These are phyloP conservation scores for Zaprionus davidi DNA, from an alignment of 1,140 invertebrate species.

Conservation along the genomic window DNA sequence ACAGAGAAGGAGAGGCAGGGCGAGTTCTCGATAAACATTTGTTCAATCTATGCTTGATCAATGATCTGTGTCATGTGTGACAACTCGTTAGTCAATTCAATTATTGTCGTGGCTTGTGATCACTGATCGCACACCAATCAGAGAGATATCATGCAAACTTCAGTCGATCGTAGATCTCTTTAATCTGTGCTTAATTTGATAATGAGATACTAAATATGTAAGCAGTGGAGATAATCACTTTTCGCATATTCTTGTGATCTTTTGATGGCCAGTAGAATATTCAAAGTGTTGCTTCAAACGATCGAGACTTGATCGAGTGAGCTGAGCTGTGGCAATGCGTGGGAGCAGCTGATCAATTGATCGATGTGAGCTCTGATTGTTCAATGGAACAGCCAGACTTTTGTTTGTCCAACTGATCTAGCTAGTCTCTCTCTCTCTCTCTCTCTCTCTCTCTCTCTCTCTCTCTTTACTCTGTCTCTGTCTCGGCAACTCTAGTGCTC, in stretches of 20 bases:
- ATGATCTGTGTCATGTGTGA: constrained; percentile 12
- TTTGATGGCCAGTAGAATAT: no score
- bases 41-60: neutral
- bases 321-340: neutral
- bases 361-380: constrained; percentile 5
- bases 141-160: neutral
- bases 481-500: neutral
- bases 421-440: neutral
- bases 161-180: neutral
- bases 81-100: constrained; percentile 10
- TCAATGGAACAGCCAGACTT: neutral
- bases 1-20: neutral
- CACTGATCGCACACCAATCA: constrained; percentile 1
- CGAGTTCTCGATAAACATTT: neutral
- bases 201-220: constrained; percentile 7
- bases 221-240: constrained; percentile 1
- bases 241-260: neutral
- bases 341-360: constrained; percentile 10
- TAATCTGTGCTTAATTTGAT: constrained; percentile 1
- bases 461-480: neutral
- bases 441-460: neutral
- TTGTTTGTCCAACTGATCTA: constrained; percentile 8
- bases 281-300: neutral
- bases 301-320: neutral
- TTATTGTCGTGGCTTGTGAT: neutral